Percentiles rank a stretch among this genome's conserved stretches.
Evolutionary conservation across 2,797 vertebrate species (phyloP).

Genomic region (Gallinago solitaria): DNA sequence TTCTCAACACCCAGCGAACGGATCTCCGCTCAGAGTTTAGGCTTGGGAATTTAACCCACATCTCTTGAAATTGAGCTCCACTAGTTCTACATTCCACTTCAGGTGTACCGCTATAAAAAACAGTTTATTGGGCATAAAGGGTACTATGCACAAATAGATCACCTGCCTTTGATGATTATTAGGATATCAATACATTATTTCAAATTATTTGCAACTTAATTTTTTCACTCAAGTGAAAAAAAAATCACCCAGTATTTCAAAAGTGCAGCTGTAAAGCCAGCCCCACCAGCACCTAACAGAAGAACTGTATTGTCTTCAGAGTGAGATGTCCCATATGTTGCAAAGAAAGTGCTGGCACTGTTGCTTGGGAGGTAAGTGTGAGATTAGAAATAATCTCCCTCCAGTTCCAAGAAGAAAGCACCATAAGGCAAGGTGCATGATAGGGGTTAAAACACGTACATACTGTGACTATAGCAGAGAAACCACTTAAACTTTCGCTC

Average conservation of each 20-base stretch:
- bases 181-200: not conserved
- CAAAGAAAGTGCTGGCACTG: not conserved
- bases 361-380: not conserved
- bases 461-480: constrained; percentile 15
- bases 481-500: constrained; percentile 53
- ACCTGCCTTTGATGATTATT: not conserved
- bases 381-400: not conserved
- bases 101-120: not conserved
- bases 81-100: not conserved
- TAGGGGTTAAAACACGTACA: constrained; percentile 5
- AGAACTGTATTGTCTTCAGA: not conserved
- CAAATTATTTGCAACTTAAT: not conserved
- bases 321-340: not conserved
- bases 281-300: not conserved
- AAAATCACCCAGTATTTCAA: not conserved
- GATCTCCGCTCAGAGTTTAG: not conserved
- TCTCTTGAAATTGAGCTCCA: not conserved
- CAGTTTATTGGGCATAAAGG: not conserved
- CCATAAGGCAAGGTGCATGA: not conserved
- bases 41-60: not conserved
- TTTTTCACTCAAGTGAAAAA: not conserved
- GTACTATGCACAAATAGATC: not conserved
- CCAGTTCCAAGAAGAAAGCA: not conserved
- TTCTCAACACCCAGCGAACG: not conserved
- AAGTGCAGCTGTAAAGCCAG: not conserved